Evolutionary conservation across 2,888 invertebrate genomes (phyloP).

Genomic region (Lathronympha strigana): DNA sequence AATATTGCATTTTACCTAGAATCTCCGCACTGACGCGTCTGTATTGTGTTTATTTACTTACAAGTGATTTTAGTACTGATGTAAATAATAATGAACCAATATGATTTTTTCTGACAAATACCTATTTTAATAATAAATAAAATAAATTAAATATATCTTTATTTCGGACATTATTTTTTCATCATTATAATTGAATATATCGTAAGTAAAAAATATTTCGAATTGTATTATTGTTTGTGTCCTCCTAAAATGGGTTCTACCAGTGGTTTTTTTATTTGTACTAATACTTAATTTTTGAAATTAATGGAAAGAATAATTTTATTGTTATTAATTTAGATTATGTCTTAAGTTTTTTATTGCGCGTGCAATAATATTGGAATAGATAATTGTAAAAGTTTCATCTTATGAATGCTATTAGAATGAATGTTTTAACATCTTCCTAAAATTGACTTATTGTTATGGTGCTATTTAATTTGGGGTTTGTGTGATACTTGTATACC

Average conservation of each 20-base stretch:
- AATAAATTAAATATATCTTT: no score
- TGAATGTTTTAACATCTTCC: constrained; percentile 8
- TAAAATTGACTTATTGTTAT: constrained; percentile 32
- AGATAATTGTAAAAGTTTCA: constrained; percentile 5
- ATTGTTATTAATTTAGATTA: constrained; percentile 16
- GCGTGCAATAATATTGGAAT: constrained; percentile 26
- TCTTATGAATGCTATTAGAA: constrained; percentile 11
- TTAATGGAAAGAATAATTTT: constrained; percentile 6
- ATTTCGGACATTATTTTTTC: no score
- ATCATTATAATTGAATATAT: no score
- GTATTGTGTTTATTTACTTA: constrained; percentile 20
- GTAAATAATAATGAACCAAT: constrained; percentile 7
- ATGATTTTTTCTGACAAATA: neutral
- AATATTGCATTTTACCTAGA: neutral
- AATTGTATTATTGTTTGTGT: neutral
- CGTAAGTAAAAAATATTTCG: neutral
- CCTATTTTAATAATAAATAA: neutral
- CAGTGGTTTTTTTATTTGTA: constrained; percentile 27
- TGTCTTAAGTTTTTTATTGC: constrained; percentile 28
- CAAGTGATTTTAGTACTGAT: constrained; percentile 5
- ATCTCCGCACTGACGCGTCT: constrained; percentile 15
- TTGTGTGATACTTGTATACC: constrained; percentile 20
- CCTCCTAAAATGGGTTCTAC: constrained; percentile 9
- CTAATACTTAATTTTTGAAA: neutral
- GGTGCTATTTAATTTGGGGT: constrained; percentile 33